Conservation (phyloP, 2,797 vertebrate species). For the Lithobates sylvaticus region DNA sequence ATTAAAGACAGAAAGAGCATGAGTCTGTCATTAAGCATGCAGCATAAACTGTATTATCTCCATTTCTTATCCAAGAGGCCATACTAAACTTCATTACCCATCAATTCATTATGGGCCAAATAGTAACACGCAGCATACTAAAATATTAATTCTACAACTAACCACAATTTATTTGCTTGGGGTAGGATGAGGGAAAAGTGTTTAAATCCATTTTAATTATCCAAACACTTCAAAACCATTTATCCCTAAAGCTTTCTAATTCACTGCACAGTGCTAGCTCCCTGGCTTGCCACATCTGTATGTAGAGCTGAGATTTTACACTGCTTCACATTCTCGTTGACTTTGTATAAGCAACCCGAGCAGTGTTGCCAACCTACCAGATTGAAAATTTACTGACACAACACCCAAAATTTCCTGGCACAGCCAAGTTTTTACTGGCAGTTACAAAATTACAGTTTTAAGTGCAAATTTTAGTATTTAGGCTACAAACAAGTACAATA, state of each 20-base stretch:
- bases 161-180: slow-evolving; percentile 36
- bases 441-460: too few relatives aligned
- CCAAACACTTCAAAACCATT: slow-evolving; percentile 53
- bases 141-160: slow-evolving; percentile 58
- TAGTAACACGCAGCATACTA: slow-evolving; percentile 46
- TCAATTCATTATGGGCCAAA: slow-evolving; percentile 49
- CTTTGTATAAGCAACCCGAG: too few relatives aligned
- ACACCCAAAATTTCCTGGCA: too few relatives aligned
- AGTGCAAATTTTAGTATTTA: too few relatives aligned
- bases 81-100: slow-evolving; percentile 45
- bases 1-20: slow-evolving; percentile 47
- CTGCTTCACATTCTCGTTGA: too few relatives aligned
- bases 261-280: slow-evolving; percentile 30
- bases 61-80: slow-evolving; percentile 28
- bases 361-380: too few relatives aligned
- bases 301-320: too few relatives aligned
- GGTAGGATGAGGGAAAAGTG: slow-evolving; percentile 54
- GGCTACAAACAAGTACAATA: too few relatives aligned
- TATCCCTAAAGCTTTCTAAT: slow-evolving; percentile 61
- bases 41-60: slow-evolving; percentile 49
- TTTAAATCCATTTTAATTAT: slow-evolving; percentile 63
- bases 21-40: slow-evolving; percentile 45
- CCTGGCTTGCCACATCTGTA: slow-evolving; percentile 10
- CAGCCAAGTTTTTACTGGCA: too few relatives aligned
- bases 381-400: too few relatives aligned